phyloP scores from a whole-genome alignment of 2,113 vertebrate species.

The Geothlypis trichas region DNA sequence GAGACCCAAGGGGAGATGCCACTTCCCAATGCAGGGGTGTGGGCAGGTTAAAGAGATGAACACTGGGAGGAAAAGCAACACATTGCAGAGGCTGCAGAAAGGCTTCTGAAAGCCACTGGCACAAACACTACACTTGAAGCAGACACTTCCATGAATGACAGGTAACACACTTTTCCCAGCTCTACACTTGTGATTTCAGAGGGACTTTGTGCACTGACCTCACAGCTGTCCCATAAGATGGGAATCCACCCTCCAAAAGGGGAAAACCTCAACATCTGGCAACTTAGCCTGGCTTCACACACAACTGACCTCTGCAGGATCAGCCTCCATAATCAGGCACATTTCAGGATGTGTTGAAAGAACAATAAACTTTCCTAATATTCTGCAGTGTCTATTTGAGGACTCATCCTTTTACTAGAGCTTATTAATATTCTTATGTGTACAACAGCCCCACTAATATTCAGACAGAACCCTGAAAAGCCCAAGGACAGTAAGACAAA shows the following conservation, averaged over 20 bases:
- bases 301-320: not conserved
- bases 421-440: not conserved
- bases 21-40: fast-evolving
- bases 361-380: not conserved
- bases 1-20: not conserved
- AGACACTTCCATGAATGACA: not conserved
- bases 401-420: not conserved
- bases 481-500: not conserved
- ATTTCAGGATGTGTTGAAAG: not conserved
- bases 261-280: not conserved
- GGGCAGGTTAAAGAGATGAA: not conserved
- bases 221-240: not conserved
- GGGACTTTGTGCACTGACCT: not conserved
- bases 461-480: not conserved
- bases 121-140: not conserved
- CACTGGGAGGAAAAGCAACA: not conserved
- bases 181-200: not conserved
- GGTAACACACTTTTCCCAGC: not conserved
- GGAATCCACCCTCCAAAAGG: not conserved
- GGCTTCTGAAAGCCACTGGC: not conserved
- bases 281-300: not conserved
- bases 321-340: not conserved
- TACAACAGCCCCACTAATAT: not conserved
- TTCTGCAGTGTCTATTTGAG: not conserved
- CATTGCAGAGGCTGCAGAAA: not conserved